Base-by-base conservation (phyloP, 2,888 invertebrate genomes). In the Troides aeacus region DNA sequence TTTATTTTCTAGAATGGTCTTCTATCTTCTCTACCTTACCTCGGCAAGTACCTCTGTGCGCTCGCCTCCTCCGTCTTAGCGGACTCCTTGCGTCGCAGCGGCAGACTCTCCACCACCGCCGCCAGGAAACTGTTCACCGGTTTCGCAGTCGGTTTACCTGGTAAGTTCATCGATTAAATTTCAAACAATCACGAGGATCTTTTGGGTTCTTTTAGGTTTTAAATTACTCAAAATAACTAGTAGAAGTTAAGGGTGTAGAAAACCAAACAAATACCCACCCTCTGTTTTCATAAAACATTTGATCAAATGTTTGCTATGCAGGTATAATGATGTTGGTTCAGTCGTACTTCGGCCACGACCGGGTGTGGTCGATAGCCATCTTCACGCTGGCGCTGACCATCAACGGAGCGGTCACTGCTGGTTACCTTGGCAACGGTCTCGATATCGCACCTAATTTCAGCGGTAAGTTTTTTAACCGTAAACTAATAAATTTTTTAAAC, bases 401-500 rank as follows among this genome's bases (percentile, higher is more conserved):
- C 78, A 97, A 97, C 85, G 97, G 97, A 24, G 97, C 96, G 0
- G 97, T 97, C 21, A 97, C 97, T 0, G 97, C 96, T 15, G 97
- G 97, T 0, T 97, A 97, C 84, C 93, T 97, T 42, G 96, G 97
- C 73, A 97, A 97, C 81, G 97, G 96, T 17, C 90, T 97, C 36
- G 97, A 97, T 78, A 97, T 97, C 77, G 97, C 97, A 3, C 97
- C 97, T 0, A 97, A 97, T 84, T 97, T 97, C 82, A 96, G 97
- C 70, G 94, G 97, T 78, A 94, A 95, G 80, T 5, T 39, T 39
- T 39, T 10, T 39, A 7, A 39, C 10, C 39, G 8, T 0, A 7
- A 39, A 7, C 1, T 39, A 10, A 39, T 39, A 10, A 39, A 39
- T 10, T 10, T 30, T 30, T 2, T 30, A 30, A 30, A 3, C 30